A percentile compares a stretch with the other conserved stretches of the same genome.
These are phyloP conservation scores for Ruditapes philippinarum DNA, from an alignment of 1,140 invertebrate species.

Conservation along the genomic window DNA sequence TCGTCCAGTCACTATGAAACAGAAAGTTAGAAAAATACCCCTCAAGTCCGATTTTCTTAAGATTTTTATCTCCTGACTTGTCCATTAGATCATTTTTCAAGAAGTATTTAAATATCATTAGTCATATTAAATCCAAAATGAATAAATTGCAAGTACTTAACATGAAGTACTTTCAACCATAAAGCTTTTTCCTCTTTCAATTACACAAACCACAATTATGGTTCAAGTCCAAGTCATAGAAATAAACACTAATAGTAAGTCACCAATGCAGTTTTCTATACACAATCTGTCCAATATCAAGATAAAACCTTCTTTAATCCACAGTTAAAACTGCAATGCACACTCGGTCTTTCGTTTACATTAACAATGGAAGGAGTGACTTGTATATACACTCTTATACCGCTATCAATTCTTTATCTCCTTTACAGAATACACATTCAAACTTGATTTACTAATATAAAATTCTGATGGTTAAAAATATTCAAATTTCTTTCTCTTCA, in stretches of 20 bases:
- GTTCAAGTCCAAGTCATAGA: neutral
- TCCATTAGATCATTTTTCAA: neutral
- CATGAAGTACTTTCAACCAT: neutral
- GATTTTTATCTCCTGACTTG: neutral
- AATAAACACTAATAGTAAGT: neutral
- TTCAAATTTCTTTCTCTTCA: too few relatives aligned
- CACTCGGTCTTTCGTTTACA: too few relatives aligned
- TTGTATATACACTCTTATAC: neutral
- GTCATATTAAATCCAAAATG: neutral
- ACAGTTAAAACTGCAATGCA: too few relatives aligned
- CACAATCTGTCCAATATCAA: neutral
- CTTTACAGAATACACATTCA: neutral
- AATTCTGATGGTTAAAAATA: too few relatives aligned
- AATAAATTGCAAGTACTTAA: neutral
- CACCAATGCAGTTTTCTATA: neutral
- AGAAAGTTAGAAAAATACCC: neutral
- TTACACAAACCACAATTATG: neutral
- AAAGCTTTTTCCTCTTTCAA: constrained; percentile 42
- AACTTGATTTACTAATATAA: neutral
- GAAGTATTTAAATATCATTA: neutral
- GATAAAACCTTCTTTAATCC: constrained; percentile 25
- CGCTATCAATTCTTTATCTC: neutral
- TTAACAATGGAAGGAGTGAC: neutral
- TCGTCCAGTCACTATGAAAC: constrained; percentile 6
- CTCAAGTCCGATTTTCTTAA: neutral